Evolutionary conservation across 2,888 invertebrate species (phyloP).

Genomic region (Rhagonycha lutea): DNA sequence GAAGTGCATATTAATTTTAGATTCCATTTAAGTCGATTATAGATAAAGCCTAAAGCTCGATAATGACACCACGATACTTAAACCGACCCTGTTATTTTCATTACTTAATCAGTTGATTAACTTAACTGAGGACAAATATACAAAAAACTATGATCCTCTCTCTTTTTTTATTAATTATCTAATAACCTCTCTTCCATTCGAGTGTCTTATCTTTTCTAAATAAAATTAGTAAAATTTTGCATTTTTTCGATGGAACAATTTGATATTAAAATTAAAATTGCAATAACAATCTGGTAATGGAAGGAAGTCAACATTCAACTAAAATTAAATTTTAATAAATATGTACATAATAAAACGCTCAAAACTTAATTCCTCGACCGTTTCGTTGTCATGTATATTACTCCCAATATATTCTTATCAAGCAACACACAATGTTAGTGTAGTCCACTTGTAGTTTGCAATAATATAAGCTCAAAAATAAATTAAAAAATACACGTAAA

Average conservation of each 20-base stretch:
- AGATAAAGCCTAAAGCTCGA: background rate
- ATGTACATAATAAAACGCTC: slow-evolving; percentile 12
- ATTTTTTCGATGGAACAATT: background rate
- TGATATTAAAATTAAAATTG: background rate
- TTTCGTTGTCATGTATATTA: slow-evolving; percentile 25
- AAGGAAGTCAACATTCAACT: background rate
- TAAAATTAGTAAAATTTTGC: background rate
- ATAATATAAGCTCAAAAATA: background rate
- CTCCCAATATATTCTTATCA: slow-evolving; percentile 29
- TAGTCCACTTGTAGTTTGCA: slow-evolving; percentile 19
- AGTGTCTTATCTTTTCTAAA: background rate
- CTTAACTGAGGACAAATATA: background rate
- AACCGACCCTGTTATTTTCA: background rate
- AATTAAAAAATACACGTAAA: background rate
- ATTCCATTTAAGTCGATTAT: background rate
- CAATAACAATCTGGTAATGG: background rate
- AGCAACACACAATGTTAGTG: slow-evolving; percentile 23
- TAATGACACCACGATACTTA: background rate
- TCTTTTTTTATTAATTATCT: background rate
- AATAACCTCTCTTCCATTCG: background rate
- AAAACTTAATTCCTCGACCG: slow-evolving; percentile 23
- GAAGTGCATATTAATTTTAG: background rate
- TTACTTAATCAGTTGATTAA: background rate
- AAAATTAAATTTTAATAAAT: background rate
- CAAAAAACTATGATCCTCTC: background rate